These are phyloP conservation scores for Azorinus chamasolen DNA, from an alignment of 2,888 invertebrate genomes.

Conservation along the genomic window DNA sequence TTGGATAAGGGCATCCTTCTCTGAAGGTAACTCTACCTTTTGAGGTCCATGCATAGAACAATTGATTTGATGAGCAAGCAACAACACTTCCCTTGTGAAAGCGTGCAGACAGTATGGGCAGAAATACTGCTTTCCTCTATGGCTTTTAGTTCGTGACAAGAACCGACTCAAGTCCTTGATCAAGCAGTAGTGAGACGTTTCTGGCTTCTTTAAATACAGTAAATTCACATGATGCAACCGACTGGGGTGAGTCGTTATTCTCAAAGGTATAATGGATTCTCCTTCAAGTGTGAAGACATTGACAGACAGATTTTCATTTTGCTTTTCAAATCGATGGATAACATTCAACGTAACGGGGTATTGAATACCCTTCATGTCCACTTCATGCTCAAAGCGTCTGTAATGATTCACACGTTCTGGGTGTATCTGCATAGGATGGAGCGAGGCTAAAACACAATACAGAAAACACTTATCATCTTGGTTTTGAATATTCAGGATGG, in stretches of 20 bases:
- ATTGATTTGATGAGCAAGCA: conserved; percentile 26
- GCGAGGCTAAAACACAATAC: conserved; percentile 32
- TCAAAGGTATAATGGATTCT: conserved; percentile 25
- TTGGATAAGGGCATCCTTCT: conserved; percentile 25
- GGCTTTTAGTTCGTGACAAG: conserved; percentile 32
- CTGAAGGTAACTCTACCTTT: conserved; percentile 31
- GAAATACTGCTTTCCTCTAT: conserved; percentile 13
- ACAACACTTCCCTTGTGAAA: conserved; percentile 15
- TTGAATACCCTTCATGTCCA: conserved; percentile 32
- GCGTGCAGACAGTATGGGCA: conserved; percentile 43
- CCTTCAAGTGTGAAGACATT: conserved; percentile 50
- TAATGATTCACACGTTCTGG: conserved; percentile 28
- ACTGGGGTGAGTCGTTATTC: conserved; percentile 21
- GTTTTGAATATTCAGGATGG: conserved; percentile 36
- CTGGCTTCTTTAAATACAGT: conserved; percentile 34
- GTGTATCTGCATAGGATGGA: conserved; percentile 11
- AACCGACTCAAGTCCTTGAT: conserved; percentile 47
- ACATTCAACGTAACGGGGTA: conserved; percentile 34
- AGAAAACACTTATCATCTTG: conserved; percentile 44
- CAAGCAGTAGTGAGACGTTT: conserved; percentile 40
- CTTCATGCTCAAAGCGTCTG: conserved; percentile 8
- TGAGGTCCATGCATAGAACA: conserved; percentile 32
- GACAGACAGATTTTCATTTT: conserved; percentile 27
- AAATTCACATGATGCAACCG: conserved; percentile 37
- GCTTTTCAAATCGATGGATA: conserved; percentile 20